Conservation (phyloP, 2,797 vertebrate species). For the Rhinogobio ventralis region DNA sequence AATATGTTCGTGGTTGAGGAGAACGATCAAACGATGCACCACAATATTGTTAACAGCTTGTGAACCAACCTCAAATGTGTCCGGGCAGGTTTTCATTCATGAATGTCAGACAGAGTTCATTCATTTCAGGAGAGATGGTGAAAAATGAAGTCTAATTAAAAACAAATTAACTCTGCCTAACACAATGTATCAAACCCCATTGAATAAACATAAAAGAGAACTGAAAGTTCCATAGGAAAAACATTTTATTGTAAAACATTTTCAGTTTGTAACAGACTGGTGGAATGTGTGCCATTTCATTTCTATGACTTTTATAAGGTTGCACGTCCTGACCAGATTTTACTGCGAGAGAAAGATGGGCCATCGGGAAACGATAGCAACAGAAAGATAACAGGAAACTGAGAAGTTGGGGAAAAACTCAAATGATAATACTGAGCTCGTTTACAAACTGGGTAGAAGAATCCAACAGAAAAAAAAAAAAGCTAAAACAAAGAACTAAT, state of each 20-base stretch:
- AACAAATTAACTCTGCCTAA: not conserved
- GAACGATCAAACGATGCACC: not conserved
- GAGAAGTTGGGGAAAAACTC: slow-evolving; percentile 76
- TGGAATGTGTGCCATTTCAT: slow-evolving; percentile 93
- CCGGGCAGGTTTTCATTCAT: slow-evolving; percentile 25
- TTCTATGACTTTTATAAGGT: slow-evolving; percentile 72
- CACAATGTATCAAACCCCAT: not conserved
- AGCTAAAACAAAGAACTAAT: slow-evolving; percentile 77
- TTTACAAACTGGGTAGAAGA: slow-evolving; percentile 93
- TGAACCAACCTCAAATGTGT: slow-evolving; percentile 22
- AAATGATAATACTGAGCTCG: slow-evolving; percentile 96
- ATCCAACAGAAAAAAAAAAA: slow-evolving; percentile 64
- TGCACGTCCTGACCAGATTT: slow-evolving; percentile 83
- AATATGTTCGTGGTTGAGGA: slow-evolving; percentile 9
- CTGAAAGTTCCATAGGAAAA: slow-evolving; percentile 96
- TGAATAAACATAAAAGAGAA: slow-evolving; percentile 45
- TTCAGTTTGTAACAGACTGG: slow-evolving; percentile 98
- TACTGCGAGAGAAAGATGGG: slow-evolving; percentile 79
- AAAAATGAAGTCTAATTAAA: not conserved
- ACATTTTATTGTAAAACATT: slow-evolving; percentile 99
- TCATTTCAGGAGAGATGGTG: not conserved
- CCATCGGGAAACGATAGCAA: slow-evolving; percentile 84
- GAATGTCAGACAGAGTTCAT: not conserved
- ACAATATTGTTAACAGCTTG: slow-evolving; percentile 11
- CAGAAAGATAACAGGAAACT: slow-evolving; percentile 46